Evolutionary conservation across 2,888 invertebrate species (phyloP).

Genomic region (Cryptophagus acutangulus): DNA sequence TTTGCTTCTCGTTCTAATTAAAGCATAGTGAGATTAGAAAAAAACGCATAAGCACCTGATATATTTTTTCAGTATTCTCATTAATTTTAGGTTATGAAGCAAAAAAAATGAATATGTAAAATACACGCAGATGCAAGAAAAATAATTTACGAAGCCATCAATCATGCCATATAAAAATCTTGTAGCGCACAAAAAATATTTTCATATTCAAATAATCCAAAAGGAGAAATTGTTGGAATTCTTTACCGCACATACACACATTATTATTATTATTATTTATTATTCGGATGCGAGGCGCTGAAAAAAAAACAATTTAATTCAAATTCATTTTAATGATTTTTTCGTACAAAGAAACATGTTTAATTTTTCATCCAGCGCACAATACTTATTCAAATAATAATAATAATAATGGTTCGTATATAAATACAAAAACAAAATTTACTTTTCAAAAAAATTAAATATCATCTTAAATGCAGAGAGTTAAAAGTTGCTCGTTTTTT

Average conservation of each 20-base stretch:
- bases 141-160: slow-evolving; percentile 3
- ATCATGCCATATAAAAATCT: not conserved
- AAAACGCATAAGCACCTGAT: too few species aligned
- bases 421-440: slow-evolving; percentile 23
- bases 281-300: not conserved
- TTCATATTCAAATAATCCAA: too few species aligned
- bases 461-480: slow-evolving; percentile 21
- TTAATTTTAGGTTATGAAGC: too few species aligned
- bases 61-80: too few species aligned
- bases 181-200: too few species aligned
- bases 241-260: slow-evolving; percentile 3
- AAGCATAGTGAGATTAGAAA: too few species aligned
- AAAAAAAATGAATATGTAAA: too few species aligned
- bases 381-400: not conserved
- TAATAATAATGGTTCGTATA: slow-evolving; percentile 12
- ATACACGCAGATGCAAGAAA: too few species aligned
- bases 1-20: too few species aligned
- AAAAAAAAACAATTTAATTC: slow-evolving; percentile 2
- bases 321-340: not conserved
- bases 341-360: slow-evolving; percentile 4
- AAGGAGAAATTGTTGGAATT: not conserved
- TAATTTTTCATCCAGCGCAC: slow-evolving; percentile 1
- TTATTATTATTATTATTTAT: not conserved
- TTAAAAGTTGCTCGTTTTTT: slow-evolving; percentile 10
- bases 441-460: slow-evolving; percentile 30